Percentiles rank a stretch among this genome's conserved stretches.
Conservation (phyloP, 1,140 invertebrate genomes). For the Neodiprion pinetum region DNA sequence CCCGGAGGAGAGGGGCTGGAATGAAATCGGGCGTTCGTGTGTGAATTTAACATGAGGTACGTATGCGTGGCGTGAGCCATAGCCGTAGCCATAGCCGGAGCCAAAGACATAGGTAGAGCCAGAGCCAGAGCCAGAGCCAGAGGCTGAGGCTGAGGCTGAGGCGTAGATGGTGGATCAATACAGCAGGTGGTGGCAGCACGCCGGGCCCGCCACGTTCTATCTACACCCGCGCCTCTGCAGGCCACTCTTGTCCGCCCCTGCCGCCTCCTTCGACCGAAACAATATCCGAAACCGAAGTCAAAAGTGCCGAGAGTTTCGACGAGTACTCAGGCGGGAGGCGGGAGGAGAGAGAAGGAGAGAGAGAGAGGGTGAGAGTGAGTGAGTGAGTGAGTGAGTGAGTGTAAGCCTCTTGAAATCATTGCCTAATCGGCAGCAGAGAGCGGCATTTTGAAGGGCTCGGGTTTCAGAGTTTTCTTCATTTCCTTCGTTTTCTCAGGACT, state of each 20-base stretch:
- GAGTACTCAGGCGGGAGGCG: not conserved
- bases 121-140: not conserved
- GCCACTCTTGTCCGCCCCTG: not conserved
- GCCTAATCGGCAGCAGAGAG: too few relatives aligned
- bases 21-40: conserved; percentile 10
- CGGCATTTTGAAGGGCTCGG: too few relatives aligned
- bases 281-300: not conserved
- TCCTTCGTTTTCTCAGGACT: too few relatives aligned
- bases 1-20: not conserved
- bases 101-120: not conserved
- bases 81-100: not conserved
- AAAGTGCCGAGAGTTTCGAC: too few relatives aligned
- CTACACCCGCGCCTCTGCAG: conserved; percentile 1
- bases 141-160: conserved; percentile 32
- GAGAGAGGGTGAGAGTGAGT: too few relatives aligned
- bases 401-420: too few relatives aligned
- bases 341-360: not conserved
- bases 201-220: conserved; percentile 43
- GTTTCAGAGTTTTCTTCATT: too few relatives aligned
- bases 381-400: too few relatives aligned
- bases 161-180: conserved; percentile 55
- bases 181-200: conserved; percentile 59
- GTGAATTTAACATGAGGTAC: conserved; percentile 18
- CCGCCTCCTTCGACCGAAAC: not conserved
- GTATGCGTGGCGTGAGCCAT: not conserved